phyloP scores from a whole-genome alignment of 2,797 vertebrate genomes.

The Propithecus perrieri region DNA sequence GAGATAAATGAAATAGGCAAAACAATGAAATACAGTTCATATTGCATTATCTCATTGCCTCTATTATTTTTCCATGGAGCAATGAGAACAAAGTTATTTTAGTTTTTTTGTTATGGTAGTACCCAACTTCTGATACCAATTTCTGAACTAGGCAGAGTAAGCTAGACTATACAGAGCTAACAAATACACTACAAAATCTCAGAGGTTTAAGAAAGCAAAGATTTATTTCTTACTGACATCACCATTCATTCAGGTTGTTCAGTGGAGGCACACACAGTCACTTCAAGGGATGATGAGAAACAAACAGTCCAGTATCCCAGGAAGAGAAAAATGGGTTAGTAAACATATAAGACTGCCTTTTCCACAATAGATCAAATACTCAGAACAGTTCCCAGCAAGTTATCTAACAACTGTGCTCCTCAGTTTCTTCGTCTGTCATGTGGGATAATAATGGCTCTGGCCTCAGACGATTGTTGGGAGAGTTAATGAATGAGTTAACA shows the following conservation, averaged over 20 bases:
- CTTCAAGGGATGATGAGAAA: not conserved
- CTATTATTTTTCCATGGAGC: not conserved
- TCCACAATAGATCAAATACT: not conserved
- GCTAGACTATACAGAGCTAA: not conserved
- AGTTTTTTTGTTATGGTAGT: not conserved
- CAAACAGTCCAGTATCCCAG: no score
- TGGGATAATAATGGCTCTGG: no score
- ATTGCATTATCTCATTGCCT: not conserved
- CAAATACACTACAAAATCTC: not conserved
- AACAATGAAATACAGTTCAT: not conserved
- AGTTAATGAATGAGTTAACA: not conserved
- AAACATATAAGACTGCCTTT: not conserved
- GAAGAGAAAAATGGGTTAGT: not conserved
- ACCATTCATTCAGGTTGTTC: not conserved
- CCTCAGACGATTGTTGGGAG: not conserved
- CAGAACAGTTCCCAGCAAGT: not conserved
- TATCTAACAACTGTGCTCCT: not conserved
- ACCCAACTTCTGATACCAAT: not conserved
- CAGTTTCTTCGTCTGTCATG: not conserved
- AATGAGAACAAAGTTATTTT: not conserved
- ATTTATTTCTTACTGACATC: not conserved
- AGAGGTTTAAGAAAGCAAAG: not conserved
- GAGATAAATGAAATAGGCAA: no score
- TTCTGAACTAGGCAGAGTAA: not conserved
- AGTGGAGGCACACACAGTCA: not conserved